These are phyloP conservation scores for Diadumene lineata DNA, from an alignment of 92 coral and sea anemone genomes.

Conservation along the genomic window DNA sequence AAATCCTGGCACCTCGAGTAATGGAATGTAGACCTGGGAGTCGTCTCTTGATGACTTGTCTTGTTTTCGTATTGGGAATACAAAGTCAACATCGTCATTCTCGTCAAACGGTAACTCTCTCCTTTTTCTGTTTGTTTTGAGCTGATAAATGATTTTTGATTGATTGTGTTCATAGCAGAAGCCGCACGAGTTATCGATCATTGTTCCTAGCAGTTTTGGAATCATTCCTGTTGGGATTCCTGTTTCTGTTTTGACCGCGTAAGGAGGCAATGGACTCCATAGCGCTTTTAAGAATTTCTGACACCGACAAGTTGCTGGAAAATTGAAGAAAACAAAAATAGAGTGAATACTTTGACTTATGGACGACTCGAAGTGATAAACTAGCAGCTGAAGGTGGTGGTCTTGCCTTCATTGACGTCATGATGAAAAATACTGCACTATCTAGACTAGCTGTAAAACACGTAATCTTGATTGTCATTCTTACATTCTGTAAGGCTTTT, in stretches of 20 bases:
- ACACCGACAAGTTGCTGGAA: conserved; percentile 68
- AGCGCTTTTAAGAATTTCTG: conserved; percentile 29
- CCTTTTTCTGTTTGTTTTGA: not conserved
- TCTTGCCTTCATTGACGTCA: no score
- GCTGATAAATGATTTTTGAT: conserved; percentile 18
- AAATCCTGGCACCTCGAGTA: conserved; percentile 75
- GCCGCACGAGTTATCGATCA: conserved; percentile 61
- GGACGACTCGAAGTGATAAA: no score
- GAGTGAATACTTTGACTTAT: no score
- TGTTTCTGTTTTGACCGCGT: conserved; percentile 27
- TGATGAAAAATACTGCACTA: no score
- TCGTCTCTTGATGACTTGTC: conserved; percentile 4
- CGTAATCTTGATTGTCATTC: no score
- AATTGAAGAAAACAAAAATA: no score
- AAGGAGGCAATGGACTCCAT: conserved; percentile 60
- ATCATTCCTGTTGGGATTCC: conserved; percentile 53
- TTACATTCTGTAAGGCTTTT: no score
- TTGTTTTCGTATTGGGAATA: conserved; percentile 38
- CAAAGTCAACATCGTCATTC: conserved; percentile 26
- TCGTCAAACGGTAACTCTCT: not conserved
- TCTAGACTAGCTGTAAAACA: no score
- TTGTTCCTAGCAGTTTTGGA: conserved; percentile 54
- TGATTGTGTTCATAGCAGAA: conserved; percentile 30
- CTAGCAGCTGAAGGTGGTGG: no score
- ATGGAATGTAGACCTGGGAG: conserved; percentile 46